phyloP scores from a whole-genome alignment of 2,113 vertebrate species.

The Brienomyrus longianalis region DNA sequence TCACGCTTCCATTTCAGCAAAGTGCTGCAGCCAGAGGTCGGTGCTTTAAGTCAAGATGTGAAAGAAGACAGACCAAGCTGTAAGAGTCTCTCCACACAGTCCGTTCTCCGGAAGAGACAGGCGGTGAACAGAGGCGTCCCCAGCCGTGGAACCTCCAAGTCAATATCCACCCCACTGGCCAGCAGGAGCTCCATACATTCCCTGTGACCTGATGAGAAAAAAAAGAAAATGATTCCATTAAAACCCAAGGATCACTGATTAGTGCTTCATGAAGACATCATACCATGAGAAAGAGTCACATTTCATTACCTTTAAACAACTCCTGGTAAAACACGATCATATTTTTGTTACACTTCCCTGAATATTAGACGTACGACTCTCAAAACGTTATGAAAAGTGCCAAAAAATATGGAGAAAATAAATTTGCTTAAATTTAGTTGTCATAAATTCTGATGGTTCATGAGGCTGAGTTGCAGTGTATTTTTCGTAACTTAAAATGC shows the following conservation, averaged over 20 bases:
- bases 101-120: conserved; percentile 59
- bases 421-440: background rate
- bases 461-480: background rate
- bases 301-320: background rate
- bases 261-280: background rate
- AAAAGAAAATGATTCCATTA: background rate
- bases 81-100: conserved; percentile 75
- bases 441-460: background rate
- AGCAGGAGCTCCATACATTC: conserved; percentile 84
- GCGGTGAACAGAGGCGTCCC: conserved; percentile 79
- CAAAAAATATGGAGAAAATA: background rate
- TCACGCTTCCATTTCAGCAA: background rate
- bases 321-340: background rate
- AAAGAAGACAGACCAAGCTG: conserved; percentile 62
- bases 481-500: background rate
- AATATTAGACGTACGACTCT: background rate
- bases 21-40: background rate
- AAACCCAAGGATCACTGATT: background rate
- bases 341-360: background rate
- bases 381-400: background rate
- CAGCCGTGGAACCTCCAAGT: conserved; percentile 63
- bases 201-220: conserved; percentile 63
- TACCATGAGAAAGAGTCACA: background rate
- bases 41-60: background rate
- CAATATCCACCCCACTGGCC: conserved; percentile 65